Conservation (phyloP, 2,888 invertebrate species). For the Bimastos eiseni region DNA sequence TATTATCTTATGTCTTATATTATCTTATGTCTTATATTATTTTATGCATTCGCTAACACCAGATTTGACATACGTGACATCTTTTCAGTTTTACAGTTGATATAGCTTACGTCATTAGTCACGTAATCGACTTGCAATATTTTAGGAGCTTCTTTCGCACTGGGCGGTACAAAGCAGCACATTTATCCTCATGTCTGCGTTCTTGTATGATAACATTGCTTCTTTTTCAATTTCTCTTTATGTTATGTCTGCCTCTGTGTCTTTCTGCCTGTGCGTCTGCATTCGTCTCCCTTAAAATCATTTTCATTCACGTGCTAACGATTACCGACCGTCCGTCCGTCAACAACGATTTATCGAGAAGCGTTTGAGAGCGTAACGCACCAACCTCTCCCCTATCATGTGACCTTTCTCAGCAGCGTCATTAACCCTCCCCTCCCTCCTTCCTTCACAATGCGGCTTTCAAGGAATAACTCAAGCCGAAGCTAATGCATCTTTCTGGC, state of each 20-base stretch:
- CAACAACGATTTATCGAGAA: neutral
- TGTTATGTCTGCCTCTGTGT: neutral
- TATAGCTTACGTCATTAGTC: too few relatives aligned
- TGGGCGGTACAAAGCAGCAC: too few relatives aligned
- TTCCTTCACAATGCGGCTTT: neutral
- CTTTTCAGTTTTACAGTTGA: too few relatives aligned
- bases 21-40: too few relatives aligned
- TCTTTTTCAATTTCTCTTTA: neutral
- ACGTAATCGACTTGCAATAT: too few relatives aligned
- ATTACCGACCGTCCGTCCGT: neutral
- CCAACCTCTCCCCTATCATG: neutral
- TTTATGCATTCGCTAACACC: too few relatives aligned
- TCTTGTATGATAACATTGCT: neutral
- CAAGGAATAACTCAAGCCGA: neutral
- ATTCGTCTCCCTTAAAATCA: neutral
- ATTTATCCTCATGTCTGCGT: neutral
- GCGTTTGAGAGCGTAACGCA: neutral
- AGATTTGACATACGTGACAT: too few relatives aligned
- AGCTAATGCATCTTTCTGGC: neutral
- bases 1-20: too few relatives aligned
- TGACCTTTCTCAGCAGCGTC: neutral
- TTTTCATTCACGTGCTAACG: neutral
- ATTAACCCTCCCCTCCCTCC: neutral
- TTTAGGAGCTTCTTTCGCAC: too few relatives aligned
- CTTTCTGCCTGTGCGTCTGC: neutral